A percentile compares a stretch with the other conserved stretches of the same genome.
These are phyloP conservation scores for Tragopan temminckii DNA, from an alignment of 2,797 vertebrate species.

Conservation along the genomic window DNA sequence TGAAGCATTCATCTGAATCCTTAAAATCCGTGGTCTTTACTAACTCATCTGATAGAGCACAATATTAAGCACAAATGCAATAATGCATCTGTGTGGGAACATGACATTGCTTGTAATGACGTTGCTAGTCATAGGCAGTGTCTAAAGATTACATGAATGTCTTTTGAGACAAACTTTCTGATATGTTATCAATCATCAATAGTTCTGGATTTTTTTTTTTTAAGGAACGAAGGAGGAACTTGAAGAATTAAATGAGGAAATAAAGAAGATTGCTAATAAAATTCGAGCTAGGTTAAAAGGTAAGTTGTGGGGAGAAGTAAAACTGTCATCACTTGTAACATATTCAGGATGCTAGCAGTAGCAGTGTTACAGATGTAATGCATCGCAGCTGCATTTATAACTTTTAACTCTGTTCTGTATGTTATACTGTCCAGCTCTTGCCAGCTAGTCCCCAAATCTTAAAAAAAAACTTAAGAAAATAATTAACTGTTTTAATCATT, in stretches of 20 bases:
- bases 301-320: conserved; percentile 74
- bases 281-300: conserved; percentile 91
- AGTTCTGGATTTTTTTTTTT: background rate
- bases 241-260: conserved; percentile 89
- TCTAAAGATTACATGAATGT: background rate
- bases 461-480: background rate
- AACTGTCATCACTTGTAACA: background rate
- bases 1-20: background rate
- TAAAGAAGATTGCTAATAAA: conserved; percentile 92
- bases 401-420: background rate
- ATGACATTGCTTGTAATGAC: no score
- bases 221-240: conserved; percentile 91
- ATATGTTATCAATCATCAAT: background rate
- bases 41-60: no score
- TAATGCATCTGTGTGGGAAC: no score
- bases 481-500: background rate
- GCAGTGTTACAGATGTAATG: background rate
- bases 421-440: background rate
- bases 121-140: background rate
- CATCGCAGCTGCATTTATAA: background rate
- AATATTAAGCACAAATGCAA: no score
- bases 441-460: background rate
- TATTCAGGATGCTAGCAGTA: background rate
- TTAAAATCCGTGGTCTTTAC: background rate
- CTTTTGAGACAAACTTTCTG: background rate